A percentile compares a stretch with the other conserved stretches of the same genome.
These are phyloP conservation scores for Casuarius casuarius DNA, from an alignment of 2,113 vertebrate species.

Conservation along the genomic window DNA sequence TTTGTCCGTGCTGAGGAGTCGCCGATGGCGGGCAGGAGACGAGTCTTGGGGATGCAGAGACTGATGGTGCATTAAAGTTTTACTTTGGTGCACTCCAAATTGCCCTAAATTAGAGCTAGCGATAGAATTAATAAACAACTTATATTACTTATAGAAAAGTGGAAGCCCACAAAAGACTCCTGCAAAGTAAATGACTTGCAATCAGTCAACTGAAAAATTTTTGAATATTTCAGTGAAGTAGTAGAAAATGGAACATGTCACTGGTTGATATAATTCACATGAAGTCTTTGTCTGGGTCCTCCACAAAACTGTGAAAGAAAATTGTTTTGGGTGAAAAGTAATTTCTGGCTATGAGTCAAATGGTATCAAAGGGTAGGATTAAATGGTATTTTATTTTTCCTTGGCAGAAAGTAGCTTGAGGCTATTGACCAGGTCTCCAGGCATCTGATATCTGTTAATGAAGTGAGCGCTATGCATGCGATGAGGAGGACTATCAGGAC, in stretches of 20 bases:
- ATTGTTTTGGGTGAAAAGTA: too few species aligned
- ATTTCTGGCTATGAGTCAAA: accelerated
- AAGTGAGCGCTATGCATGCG: accelerated
- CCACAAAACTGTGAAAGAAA: background rate
- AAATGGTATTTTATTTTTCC: background rate
- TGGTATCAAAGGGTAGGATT: accelerated
- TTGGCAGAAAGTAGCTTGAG: background rate
- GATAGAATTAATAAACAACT: accelerated
- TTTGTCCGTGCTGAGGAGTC: too few species aligned
- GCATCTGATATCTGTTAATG: too few species aligned
- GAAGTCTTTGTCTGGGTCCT: accelerated
- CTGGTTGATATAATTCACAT: accelerated
- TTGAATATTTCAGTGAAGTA: background rate
- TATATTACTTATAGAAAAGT: accelerated
- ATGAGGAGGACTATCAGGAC: accelerated
- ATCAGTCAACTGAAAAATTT: accelerated
- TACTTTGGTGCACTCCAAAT: background rate
- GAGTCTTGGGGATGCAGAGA: background rate
- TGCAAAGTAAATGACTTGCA: background rate
- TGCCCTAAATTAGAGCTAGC: background rate
- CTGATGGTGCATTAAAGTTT: background rate
- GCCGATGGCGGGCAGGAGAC: too few species aligned
- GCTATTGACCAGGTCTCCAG: background rate
- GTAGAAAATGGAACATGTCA: accelerated
- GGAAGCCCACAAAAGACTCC: background rate